Evolutionary conservation across 2,888 invertebrate species (phyloP).

Genomic region (Galerucella nymphaeae): DNA sequence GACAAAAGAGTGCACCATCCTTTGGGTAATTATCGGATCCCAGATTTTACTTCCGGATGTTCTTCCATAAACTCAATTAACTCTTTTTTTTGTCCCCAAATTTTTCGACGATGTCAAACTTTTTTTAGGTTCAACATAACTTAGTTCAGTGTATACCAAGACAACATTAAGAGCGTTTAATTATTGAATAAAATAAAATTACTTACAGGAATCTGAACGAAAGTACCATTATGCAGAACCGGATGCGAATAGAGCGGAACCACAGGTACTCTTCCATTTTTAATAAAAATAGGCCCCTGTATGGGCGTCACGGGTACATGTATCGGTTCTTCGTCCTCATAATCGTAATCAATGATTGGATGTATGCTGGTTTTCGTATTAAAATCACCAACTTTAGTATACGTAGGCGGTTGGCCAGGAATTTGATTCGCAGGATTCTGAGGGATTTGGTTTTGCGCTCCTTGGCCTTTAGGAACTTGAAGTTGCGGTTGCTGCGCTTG

Average conservation of each 20-base stretch:
- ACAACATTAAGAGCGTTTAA: too few species aligned
- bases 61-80: too few species aligned
- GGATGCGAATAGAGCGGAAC: constrained; percentile 89
- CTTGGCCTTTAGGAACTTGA: constrained; percentile 3
- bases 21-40: too few species aligned
- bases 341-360: constrained; percentile 79
- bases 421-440: background rate
- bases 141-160: too few species aligned
- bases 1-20: too few species aligned
- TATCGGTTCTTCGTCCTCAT: constrained; percentile 70
- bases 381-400: constrained; percentile 72
- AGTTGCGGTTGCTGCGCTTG: constrained; percentile 23
- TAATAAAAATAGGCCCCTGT: constrained; percentile 87
- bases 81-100: too few species aligned
- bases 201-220: constrained; percentile 92
- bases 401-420: constrained; percentile 65
- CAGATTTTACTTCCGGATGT: too few species aligned
- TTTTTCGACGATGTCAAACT: too few species aligned
- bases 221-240: constrained; percentile 85
- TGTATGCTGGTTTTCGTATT: constrained; percentile 72
- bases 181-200: background rate
- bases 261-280: constrained; percentile 88
- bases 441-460: background rate
- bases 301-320: constrained; percentile 81
- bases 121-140: too few species aligned